Evolutionary conservation across 2,113 vertebrate genomes (phyloP), one percentile per base, ranked within the genome.

Genomic region (Phyllostomus discolor): DNA sequence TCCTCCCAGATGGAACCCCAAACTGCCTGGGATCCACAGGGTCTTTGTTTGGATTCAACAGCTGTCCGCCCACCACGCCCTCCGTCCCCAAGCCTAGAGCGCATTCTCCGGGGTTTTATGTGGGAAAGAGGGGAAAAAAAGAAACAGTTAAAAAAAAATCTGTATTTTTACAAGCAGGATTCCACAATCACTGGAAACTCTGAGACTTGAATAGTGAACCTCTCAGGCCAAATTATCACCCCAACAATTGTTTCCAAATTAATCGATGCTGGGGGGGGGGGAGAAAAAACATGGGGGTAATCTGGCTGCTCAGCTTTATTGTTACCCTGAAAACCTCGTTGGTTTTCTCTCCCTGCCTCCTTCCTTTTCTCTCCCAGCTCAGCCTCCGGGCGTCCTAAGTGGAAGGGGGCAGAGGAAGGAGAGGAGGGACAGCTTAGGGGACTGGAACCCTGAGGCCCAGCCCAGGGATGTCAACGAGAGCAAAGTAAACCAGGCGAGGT

Each of bases 11-110:
- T 90, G 90, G 95, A 97, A 79, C 91, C 91, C 95, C 88, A 94
- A 97, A 94, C 81, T 78, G 96, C 72, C 28, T 96, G 78, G 94
- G 95, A 97, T 97, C 97, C 93, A 33, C 88, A 20, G 85, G 97
- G 98, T 97, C 98, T 98, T 98, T 97, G 97, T 98, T 97, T 94
- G 96, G 97, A 98, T 98, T 94, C 98, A 98, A 98, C 98, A 98
- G 98, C 98, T 98, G 98, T 97, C 96, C 81, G 85, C 52, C 62
- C 54, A 59, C 76, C 94, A 86, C 84, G 33, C 76, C 94, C 41
- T 24, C 69, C 50, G 31, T 79, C 80, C 88, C 41, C 76, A 11
- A 84, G 57, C 50, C 95, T 50, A 4, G 75, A 91, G 81, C 57
- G 54, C 91, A 67, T 92, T 38, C 78, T 28, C 1, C 0, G 50